phyloP scores from a whole-genome alignment of 2,113 vertebrate genomes.

The Pomatorhinus ruficollis region DNA sequence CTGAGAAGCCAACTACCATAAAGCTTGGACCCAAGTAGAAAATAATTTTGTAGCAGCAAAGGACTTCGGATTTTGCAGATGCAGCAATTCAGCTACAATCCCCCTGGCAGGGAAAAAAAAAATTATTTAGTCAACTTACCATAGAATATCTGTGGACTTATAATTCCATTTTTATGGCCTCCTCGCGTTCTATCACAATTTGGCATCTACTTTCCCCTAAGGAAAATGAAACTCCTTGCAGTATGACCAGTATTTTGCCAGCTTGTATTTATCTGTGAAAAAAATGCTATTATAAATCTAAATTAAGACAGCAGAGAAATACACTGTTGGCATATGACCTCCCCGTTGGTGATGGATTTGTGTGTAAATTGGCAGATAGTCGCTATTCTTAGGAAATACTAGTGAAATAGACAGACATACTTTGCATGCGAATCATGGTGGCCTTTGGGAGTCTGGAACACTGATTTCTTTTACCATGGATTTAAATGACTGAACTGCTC shows the following conservation, averaged over 20 bases:
- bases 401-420: background rate
- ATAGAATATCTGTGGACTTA: background rate
- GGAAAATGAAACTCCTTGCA: background rate
- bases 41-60: slow-evolving; percentile 19
- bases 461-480: background rate
- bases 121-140: background rate
- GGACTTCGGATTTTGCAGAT: slow-evolving; percentile 18
- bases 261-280: background rate
- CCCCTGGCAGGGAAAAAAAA: background rate
- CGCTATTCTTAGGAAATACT: background rate
- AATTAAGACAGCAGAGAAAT: background rate
- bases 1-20: background rate
- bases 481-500: background rate
- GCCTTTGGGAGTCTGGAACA: background rate
- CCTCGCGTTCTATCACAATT: background rate
- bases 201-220: background rate
- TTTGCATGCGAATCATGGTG: slow-evolving; percentile 9
- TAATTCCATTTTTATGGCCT: slow-evolving; percentile 16
- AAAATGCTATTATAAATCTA: background rate
- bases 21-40: slow-evolving; percentile 11
- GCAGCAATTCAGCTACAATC: slow-evolving; percentile 1
- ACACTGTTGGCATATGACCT: background rate
- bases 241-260: background rate
- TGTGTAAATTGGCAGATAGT: slow-evolving; percentile 5
- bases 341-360: background rate